These are phyloP conservation scores for Drosophila quasianomalipes DNA, from an alignment of 2,888 invertebrate genomes.

Conservation along the genomic window DNA sequence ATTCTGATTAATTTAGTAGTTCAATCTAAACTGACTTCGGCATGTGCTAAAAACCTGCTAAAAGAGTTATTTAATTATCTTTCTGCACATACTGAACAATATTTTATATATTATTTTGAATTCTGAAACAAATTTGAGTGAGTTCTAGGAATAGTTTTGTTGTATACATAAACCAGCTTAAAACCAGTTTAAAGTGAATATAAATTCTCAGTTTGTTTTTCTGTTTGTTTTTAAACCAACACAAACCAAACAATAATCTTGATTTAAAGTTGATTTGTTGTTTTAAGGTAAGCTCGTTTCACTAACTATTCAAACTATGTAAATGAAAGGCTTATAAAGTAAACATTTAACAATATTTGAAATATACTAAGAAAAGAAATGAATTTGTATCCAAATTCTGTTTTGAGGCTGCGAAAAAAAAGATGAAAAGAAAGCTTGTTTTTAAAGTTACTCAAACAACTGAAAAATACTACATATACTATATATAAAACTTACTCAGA, in stretches of 20 bases:
- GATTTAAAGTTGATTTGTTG: not conserved
- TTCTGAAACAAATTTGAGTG: not conserved
- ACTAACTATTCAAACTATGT: not conserved
- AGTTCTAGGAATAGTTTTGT: not conserved
- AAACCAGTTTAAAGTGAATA: not conserved
- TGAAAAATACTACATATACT: constrained; percentile 16
- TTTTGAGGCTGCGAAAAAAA: constrained; percentile 7
- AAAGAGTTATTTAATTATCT: not conserved
- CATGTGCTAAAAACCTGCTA: not conserved
- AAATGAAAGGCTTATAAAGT: not conserved
- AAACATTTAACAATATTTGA: not conserved
- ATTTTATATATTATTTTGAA: not conserved
- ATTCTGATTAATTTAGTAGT: not conserved
- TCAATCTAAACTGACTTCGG: not conserved
- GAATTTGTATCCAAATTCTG: not conserved
- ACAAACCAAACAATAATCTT: not conserved
- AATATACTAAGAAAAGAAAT: not conserved
- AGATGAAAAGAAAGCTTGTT: constrained; percentile 9
- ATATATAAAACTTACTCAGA: constrained; percentile 1
- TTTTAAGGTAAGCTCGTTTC: not conserved
- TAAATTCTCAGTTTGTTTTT: not conserved
- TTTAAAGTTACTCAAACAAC: constrained; percentile 28
- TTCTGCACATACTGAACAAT: not conserved
- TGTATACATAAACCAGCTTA: too few relatives aligned
- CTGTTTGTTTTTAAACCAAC: not conserved